Base-by-base conservation (phyloP, 2,797 vertebrate genomes). In the Kryptopterus vitreolus region DNA sequence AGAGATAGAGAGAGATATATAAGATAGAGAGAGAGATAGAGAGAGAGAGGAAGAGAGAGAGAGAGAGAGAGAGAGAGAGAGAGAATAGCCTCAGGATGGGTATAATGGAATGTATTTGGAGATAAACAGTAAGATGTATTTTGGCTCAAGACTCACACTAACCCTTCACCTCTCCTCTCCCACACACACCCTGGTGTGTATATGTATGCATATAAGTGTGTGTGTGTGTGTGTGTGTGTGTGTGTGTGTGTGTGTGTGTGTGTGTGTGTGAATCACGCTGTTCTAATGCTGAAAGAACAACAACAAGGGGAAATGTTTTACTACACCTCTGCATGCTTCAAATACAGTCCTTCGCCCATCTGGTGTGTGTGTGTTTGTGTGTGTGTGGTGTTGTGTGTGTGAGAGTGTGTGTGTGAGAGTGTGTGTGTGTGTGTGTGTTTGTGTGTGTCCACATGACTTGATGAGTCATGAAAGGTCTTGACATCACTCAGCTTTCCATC, bases 291-390 rank as follows among this genome's bases (percentile, higher is more conserved):
- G 57, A 77, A 87, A 85, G 77, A 84, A 86, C 83, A 88, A 84
- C 83, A 84, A 84, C 76, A 86, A 79, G 84, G 61, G 85, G 84
- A 85, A 84, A 80, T 84, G 85, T 84, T 84, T 82, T 82, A 81
- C 85, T 84, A 55, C 78, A 86, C 85, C 85, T 82, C 83, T 84
- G 82, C 57, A 82, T 84, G 58, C 71, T 70, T 80, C 48, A 78
- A 84, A 86, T 81, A 86, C 81, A 77, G 53, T 69, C 72, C 75
- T 62, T 33, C 78, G 70, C 70, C 82, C 85, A 86, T 85, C 78
- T 73, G 81, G 26, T 78, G 63, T 62, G 16, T 48, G 26, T 48
- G 35, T 63, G n/a, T 33, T 43, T 11, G 65, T 46, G 29, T 62
- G 13, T 43, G 66, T 69, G 65, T 50, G 65, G 66, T 52, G 77